phyloP scores from a whole-genome alignment of 2,797 vertebrate genomes.

The Acanthopagrus latus region DNA sequence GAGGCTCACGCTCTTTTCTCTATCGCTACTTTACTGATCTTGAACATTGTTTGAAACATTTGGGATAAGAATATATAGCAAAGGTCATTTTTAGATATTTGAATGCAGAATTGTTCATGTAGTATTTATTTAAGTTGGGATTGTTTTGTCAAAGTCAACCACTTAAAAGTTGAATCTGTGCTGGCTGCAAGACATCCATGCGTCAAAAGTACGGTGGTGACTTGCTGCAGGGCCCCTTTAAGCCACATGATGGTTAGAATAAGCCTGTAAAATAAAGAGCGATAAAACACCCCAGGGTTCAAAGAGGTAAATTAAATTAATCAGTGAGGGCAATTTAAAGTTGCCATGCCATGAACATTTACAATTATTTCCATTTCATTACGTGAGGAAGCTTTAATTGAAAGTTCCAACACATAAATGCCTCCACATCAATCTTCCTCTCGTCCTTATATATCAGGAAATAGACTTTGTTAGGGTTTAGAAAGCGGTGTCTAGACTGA shows the following conservation, averaged over 20 bases:
- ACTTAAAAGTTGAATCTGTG: not conserved
- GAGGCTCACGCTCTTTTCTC: no score
- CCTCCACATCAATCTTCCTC: not conserved
- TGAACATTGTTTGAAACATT: no score
- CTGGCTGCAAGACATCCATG: not conserved
- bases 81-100: no score
- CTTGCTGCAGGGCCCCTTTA: not conserved
- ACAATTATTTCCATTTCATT: conserved; percentile 33
- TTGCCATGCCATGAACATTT: conserved; percentile 13
- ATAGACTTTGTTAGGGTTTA: conserved; percentile 5
- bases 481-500: conserved; percentile 13
- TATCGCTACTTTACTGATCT: no score
- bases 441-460: not conserved
- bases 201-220: not conserved
- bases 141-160: not conserved
- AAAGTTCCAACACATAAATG: not conserved
- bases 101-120: no score
- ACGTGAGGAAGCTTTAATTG: conserved; percentile 10
- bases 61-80: no score
- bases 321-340: conserved; percentile 17
- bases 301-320: conserved; percentile 18
- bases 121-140: no score
- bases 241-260: not conserved
- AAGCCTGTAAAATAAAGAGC: not conserved
- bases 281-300: conserved; percentile 9